These are phyloP conservation scores for Amphimedon queenslandica DNA, from an alignment of 37 sponge, comb jelly and placozoan species.

Conservation along the genomic window DNA sequence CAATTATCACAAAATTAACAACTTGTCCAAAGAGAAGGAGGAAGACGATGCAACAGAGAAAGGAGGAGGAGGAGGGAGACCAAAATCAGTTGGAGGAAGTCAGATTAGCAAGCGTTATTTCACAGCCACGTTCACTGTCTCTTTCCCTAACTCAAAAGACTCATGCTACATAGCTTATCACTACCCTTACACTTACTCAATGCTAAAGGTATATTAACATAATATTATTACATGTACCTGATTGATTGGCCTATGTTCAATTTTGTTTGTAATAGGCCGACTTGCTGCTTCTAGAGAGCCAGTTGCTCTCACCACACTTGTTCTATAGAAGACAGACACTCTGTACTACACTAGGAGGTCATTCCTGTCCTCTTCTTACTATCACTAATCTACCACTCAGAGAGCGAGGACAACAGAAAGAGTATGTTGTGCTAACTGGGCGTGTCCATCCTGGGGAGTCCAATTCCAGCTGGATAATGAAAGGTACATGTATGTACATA, in stretches of 20 bases:
- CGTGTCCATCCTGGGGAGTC: slow-evolving; percentile 76
- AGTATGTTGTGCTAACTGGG: slow-evolving; percentile 59
- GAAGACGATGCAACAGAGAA: not conserved
- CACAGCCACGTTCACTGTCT: slow-evolving; percentile 67
- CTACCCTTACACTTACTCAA: slow-evolving; percentile 77
- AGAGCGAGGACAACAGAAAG: not conserved
- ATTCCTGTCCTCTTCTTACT: slow-evolving; percentile 55
- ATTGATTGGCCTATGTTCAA: not conserved
- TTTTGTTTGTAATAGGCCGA: not conserved
- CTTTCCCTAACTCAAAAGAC: slow-evolving; percentile 59
- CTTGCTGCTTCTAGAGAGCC: not conserved
- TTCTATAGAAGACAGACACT: slow-evolving; percentile 53
- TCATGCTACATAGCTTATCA: slow-evolving; percentile 85
- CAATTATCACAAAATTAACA: too few relatives aligned
- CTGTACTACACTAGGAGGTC: slow-evolving; percentile 55
- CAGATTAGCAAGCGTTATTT: slow-evolving; percentile 24
- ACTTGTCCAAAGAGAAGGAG: too few relatives aligned
- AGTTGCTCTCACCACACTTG: not conserved
- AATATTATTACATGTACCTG: not conserved
- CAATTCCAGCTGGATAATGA: slow-evolving; percentile 61
- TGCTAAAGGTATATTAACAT: slow-evolving; percentile 23
- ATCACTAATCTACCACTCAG: slow-evolving; percentile 45
- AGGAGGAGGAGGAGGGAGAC: not conserved
- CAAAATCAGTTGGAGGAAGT: not conserved
- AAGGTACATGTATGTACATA: slow-evolving; percentile 19